A percentile compares a stretch with the other conserved stretches of the same genome.
Evolutionary conservation across 2,797 vertebrate species (phyloP).

Genomic region (Rousettus madagascariensis): DNA sequence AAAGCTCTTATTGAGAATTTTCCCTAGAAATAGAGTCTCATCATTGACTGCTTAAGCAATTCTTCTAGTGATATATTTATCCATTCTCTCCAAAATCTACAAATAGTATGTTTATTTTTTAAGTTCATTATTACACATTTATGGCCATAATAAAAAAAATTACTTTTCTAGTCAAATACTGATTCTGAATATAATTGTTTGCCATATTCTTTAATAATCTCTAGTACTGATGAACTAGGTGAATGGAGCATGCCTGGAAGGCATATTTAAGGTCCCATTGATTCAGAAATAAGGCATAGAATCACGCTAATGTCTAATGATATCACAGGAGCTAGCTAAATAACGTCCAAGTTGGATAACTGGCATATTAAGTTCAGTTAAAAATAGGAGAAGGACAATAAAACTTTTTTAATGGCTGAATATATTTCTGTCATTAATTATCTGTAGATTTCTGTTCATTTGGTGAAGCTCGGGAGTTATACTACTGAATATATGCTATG

Average conservation of each 20-base stretch:
- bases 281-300: not conserved
- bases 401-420: not conserved
- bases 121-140: not conserved
- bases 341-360: not conserved
- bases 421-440: not conserved
- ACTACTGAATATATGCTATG: not conserved
- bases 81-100: not conserved
- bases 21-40: not conserved
- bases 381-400: not conserved
- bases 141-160: not conserved
- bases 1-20: not conserved
- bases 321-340: not conserved
- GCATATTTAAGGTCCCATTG: not conserved
- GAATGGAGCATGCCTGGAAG: not conserved
- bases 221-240: not conserved
- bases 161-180: not conserved
- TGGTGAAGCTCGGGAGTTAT: no score
- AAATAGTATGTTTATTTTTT: not conserved
- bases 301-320: not conserved
- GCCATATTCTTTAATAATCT: not conserved
- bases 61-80: not conserved
- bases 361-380: not conserved
- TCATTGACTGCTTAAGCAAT: not conserved
- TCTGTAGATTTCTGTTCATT: not conserved
- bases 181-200: not conserved